Conservation (phyloP, 2,797 vertebrate genomes). For the Geotrypetes seraphini region DNA sequence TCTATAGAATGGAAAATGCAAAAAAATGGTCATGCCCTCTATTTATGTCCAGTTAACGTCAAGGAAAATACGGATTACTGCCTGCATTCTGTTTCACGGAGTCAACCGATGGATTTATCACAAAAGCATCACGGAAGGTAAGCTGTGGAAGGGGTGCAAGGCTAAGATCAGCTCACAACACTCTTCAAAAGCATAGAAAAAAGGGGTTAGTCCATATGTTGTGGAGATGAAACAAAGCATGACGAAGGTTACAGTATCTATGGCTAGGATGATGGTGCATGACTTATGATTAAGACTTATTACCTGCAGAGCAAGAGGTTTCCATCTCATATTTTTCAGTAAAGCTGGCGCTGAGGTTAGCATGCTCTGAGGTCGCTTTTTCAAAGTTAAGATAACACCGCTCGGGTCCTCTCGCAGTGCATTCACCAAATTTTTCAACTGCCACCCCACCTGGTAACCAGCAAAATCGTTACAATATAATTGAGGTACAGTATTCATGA, state of each 20-base stretch:
- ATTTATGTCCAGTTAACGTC: too few relatives aligned
- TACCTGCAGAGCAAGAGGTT: constrained; percentile 79
- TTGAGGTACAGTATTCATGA: constrained; percentile 64
- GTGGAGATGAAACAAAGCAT: constrained; percentile 69
- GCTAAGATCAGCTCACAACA: constrained; percentile 54
- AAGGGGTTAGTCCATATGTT: constrained; percentile 55
- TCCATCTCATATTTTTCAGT: constrained; percentile 85
- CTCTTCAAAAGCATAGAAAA: constrained; percentile 53
- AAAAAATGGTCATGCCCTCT: too few relatives aligned
- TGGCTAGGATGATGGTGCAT: constrained; percentile 69
- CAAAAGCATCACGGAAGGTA: constrained; percentile 38
- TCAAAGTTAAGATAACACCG: constrained; percentile 82
- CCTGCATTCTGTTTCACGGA: too few relatives aligned
- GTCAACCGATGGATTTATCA: too few relatives aligned
- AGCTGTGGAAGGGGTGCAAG: too few relatives aligned
- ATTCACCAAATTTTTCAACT: constrained; percentile 84
- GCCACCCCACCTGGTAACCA: constrained; percentile 80
- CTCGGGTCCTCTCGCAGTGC: constrained; percentile 78
- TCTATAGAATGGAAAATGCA: too few relatives aligned
- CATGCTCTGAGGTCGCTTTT: constrained; percentile 81
- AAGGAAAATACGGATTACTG: too few relatives aligned
- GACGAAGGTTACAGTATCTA: constrained; percentile 55
- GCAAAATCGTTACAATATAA: constrained; percentile 74
- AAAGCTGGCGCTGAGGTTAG: constrained; percentile 79
- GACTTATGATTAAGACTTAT: constrained; percentile 75